Base-by-base conservation (phyloP, 2,113 vertebrate species). In the Chaenocephalus aceratus region DNA sequence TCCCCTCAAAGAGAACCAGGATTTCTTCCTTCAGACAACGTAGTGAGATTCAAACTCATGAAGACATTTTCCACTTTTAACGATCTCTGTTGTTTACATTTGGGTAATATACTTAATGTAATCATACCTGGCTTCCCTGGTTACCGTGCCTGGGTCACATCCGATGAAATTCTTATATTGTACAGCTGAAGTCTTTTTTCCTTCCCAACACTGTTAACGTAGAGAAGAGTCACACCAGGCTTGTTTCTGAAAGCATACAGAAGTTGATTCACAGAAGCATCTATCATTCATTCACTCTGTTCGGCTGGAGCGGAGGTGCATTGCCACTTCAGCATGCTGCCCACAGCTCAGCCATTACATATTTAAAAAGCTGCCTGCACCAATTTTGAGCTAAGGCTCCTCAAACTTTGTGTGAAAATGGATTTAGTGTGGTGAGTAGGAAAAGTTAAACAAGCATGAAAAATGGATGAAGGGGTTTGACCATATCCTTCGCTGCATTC, bases 351-450 rank as follows among this genome's bases (percentile, higher is more conserved):
- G 51, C 70, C 52, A 23, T 84, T 91, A 58, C 80, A 86, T 89
- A 90, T 92, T 89, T 88, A 81, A 90, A 84, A 82, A 77, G 85
- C 85, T 23, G 86, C 75, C 86, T 86, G 80, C 75, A 72, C 49
- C 71, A 79, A 85, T 80, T 75, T 69, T 13, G 21, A 70, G 77
- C 12, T 54, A 3, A 65, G 65, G 77, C 72, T 79, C 71, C 70
- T 74, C 80, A 75, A 73, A 75, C 75, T 60, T 34, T 2, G 45
- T 36, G 82, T 36, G 58, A 36, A 83, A 85, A 80, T 74, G 72
- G 83, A 86, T 86, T 88, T 77, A 58, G 30, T 53, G 69, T 60
- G 73, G 51, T 52, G 56, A 34, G 48, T 30, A 10, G 56, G 69
- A 73, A 59, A 78, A 85, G 77, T 82, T 78, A 76, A 86, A 86